Evolutionary conservation across 2,797 vertebrate species (phyloP).

Genomic region (Coregonus sp.): DNA sequence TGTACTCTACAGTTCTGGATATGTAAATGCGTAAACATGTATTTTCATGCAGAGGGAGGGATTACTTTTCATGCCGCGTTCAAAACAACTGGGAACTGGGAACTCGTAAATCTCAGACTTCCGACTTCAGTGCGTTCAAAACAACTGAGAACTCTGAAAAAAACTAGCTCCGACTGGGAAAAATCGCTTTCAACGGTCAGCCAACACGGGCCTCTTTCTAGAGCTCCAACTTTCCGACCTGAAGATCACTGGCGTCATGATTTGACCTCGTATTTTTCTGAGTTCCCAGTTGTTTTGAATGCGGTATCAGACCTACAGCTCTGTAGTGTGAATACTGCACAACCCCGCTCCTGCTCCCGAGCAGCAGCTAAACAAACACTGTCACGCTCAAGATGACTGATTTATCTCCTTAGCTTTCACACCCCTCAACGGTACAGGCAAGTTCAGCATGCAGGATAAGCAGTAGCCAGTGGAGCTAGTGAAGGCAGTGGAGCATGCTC

Average conservation of each 20-base stretch:
- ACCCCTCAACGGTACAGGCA: conserved; percentile 16
- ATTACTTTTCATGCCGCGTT: conserved; percentile 1
- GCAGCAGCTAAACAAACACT: conserved; percentile 47
- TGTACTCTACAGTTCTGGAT: conserved; percentile 31
- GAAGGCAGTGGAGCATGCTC: conserved; percentile 51
- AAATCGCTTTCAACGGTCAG: too few relatives aligned
- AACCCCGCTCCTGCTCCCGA: conserved; percentile 22
- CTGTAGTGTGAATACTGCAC: conserved; percentile 41
- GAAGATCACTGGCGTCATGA: too few relatives aligned
- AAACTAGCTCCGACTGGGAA: too few relatives aligned
- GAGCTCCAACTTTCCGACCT: too few relatives aligned
- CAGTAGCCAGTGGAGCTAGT: conserved; percentile 13
- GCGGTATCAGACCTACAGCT: conserved; percentile 30
- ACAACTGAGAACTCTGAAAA: too few relatives aligned
- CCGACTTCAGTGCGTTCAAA: too few relatives aligned
- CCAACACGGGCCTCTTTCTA: too few relatives aligned
- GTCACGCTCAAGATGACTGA: conserved; percentile 34
- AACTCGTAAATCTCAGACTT: too few relatives aligned
- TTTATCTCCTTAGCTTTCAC: conserved; percentile 51
- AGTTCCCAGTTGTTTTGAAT: too few relatives aligned
- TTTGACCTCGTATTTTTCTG: too few relatives aligned
- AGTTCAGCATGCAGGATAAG: conserved; percentile 46
- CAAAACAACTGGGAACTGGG: too few relatives aligned
- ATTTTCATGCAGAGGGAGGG: conserved; percentile 42
- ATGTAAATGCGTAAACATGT: conserved; percentile 62